These are phyloP conservation scores for Tolmerus cingulatus DNA, from an alignment of 2,888 invertebrate species.

Conservation along the genomic window DNA sequence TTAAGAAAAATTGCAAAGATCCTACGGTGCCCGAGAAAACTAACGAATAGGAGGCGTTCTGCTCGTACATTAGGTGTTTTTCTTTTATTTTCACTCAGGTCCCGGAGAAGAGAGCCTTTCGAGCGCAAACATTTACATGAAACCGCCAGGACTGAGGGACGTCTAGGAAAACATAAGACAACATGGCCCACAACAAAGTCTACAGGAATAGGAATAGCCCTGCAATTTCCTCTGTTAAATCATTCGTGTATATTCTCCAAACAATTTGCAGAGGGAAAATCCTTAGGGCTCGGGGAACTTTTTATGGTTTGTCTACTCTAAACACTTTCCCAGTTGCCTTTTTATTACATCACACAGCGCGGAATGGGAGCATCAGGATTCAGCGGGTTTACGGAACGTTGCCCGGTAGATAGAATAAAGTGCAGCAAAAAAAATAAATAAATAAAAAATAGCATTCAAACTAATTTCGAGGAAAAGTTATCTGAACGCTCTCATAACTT, in stretches of 20 bases:
- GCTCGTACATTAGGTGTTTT: not conserved
- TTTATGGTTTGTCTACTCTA: not conserved
- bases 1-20: not conserved
- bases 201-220: not conserved
- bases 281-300: not conserved
- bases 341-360: not conserved
- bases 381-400: not conserved
- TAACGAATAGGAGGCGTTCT: not conserved
- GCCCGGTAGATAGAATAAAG: not conserved
- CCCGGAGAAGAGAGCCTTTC: not conserved
- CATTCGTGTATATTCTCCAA: not conserved
- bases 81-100: not conserved
- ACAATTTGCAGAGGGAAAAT: not conserved
- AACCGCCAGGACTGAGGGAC: not conserved
- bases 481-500: not conserved
- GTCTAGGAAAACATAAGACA: not conserved
- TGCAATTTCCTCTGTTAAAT: not conserved
- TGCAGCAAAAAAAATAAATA: not conserved
- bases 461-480: not conserved
- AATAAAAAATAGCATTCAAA: not conserved
- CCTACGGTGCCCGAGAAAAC: not conserved
- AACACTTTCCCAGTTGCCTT: not conserved
- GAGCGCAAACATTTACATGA: not conserved
- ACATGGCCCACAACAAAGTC: not conserved
- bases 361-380: not conserved